A percentile compares a stretch with the other conserved stretches of the same genome.
phyloP scores from a whole-genome alignment of 2,797 vertebrate genomes.

The Decapterus maruadsi region DNA sequence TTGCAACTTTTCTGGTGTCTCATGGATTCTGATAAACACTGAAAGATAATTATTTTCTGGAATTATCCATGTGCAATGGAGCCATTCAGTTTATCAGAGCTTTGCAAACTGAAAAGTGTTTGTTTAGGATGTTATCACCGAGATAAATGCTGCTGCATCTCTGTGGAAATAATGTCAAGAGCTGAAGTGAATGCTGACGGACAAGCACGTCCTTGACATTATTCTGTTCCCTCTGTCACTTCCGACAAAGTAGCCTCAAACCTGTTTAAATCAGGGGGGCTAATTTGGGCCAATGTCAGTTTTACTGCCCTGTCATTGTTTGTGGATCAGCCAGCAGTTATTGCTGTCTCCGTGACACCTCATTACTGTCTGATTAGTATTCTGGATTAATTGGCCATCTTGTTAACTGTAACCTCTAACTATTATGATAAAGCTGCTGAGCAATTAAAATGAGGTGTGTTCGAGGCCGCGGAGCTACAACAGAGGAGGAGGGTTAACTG shows the following conservation, averaged over 20 bases:
- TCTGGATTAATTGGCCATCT: slow-evolving; percentile 81
- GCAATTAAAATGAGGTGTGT: slow-evolving; percentile 71
- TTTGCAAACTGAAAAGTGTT: slow-evolving; percentile 35
- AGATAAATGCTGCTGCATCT: slow-evolving; percentile 35
- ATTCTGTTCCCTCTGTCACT: slow-evolving; percentile 54
- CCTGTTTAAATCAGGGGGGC: slow-evolving; percentile 63
- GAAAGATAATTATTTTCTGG: slow-evolving; percentile 6
- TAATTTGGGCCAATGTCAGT: slow-evolving; percentile 71
- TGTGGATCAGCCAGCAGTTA: slow-evolving; percentile 75
- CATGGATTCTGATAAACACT: not conserved
- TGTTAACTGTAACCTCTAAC: slow-evolving; percentile 83
- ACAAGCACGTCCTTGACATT: slow-evolving; percentile 72
- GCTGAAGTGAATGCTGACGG: slow-evolving; percentile 55
- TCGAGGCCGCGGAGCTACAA: slow-evolving; percentile 40
- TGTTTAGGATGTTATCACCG: slow-evolving; percentile 19
- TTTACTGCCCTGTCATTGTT: slow-evolving; percentile 72
- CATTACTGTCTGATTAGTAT: slow-evolving; percentile 80
- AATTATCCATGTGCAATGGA: slow-evolving; percentile 13
- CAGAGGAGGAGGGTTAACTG: slow-evolving; percentile 24
- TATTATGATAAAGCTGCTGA: slow-evolving; percentile 78
- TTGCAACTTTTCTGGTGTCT: not conserved
- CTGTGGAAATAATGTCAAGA: slow-evolving; percentile 55
- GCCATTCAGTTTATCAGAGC: slow-evolving; percentile 25
- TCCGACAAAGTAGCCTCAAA: slow-evolving; percentile 56
- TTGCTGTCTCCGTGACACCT: slow-evolving; percentile 66